Evolutionary conservation across 2,888 invertebrate genomes (phyloP).

Genomic region (Hirudinaria manillensis): DNA sequence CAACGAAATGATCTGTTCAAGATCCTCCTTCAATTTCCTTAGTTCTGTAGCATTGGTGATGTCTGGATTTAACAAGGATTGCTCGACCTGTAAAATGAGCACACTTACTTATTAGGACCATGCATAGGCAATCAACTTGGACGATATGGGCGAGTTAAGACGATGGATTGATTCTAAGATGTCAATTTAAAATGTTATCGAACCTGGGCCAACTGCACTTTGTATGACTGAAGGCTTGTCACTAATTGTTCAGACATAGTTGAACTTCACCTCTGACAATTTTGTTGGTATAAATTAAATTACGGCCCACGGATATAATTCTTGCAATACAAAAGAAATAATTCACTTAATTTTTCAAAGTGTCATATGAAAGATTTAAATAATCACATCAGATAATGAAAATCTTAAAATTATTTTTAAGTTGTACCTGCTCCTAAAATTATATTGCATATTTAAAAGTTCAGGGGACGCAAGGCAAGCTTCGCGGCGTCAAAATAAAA

Average conservation of each 20-base stretch:
- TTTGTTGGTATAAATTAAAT: too few species aligned
- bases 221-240: conserved; percentile 18
- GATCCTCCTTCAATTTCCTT: conserved; percentile 80
- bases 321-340: too few species aligned
- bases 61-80: conserved; percentile 79
- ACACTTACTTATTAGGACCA: not conserved
- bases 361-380: too few species aligned
- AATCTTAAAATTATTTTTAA: too few species aligned
- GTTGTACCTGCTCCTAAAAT: too few species aligned
- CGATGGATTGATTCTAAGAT: not conserved
- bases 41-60: conserved; percentile 81
- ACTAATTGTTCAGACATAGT: conserved; percentile 27
- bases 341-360: too few species aligned
- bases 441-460: too few species aligned
- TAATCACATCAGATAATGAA: too few species aligned
- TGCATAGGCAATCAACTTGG: not conserved
- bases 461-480: too few species aligned
- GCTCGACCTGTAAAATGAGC: conserved; percentile 72
- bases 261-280: not conserved
- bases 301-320: too few species aligned
- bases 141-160: too few species aligned
- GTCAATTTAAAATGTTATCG: not conserved
- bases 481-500: too few species aligned
- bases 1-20: conserved; percentile 79
- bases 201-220: conserved; percentile 27